Evolutionary conservation across 1,140 invertebrate genomes (phyloP), one percentile per base, ranked within the genome.

Genomic region (Drosophila sechellia): DNA sequence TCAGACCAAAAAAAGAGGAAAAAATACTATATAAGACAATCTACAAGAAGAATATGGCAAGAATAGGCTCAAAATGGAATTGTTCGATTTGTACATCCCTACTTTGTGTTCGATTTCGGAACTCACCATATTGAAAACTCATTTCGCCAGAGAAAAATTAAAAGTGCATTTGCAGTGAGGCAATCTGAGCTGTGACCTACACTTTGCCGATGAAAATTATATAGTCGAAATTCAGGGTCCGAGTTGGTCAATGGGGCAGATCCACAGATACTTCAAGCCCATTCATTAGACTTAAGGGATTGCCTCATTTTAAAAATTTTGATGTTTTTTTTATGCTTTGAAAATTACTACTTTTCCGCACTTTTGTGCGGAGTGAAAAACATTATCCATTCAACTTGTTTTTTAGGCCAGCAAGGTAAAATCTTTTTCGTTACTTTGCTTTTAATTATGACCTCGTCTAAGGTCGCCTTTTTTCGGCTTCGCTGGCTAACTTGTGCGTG

Each of bases 71-170:
- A 15, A 70, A 69, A 56, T 70, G 34, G 34, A 70, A 40, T 56
- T 46, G 34, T 68, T 69, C 64, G 34, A 35, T 13, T 46, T 34
- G 17, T 46, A 13, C 37, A 25, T 27, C n/a, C n/a, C 15, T 22
- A 2, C n/a, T 10, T 61, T 42, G 8, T 17, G 12, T 49, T 64
- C 43, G 39, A 27, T 6, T 37, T 42, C 8, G 31, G 35, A 61
- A 46, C 27, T 54, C 55, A 78, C 68, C 53, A 43, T 61, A 83
- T 81, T 74, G 76, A 79, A 83, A 81, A 65, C 79, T 75, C 75
- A 75, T 83, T 83, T 79, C 54, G 61, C 46, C 48, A 61, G 40
- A 12, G 45, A 20, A 25, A 49, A 68, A 81, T 73, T 81, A 76
- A 68, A 79, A 43, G 15, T 52, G 43, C 37, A 17, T 65, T 37